phyloP scores from a whole-genome alignment of 2,888 invertebrate species.

The Eupithecia inturbata region DNA sequence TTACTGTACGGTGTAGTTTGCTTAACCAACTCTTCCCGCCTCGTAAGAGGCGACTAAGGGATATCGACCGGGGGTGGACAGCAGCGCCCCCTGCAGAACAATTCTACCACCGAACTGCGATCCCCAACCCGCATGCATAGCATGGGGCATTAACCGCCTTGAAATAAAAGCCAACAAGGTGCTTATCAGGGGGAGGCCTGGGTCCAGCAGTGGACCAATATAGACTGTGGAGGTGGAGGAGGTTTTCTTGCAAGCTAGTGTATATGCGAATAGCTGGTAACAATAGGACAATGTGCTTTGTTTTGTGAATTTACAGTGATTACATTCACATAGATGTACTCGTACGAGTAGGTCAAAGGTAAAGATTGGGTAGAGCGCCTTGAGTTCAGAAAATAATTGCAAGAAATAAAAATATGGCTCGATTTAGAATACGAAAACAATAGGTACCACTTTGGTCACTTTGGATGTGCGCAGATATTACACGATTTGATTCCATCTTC shows the following conservation, averaged over 20 bases:
- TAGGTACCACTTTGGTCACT: not conserved
- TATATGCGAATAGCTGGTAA: conserved; percentile 31
- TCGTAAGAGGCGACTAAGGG: no score
- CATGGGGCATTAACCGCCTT: no score
- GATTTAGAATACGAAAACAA: not conserved
- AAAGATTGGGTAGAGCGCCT: not conserved
- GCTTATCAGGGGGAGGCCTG: no score
- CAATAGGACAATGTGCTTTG: conserved; percentile 45
- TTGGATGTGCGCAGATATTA: not conserved
- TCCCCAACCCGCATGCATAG: no score
- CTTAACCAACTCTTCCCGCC: no score
- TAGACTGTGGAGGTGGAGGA: no score
- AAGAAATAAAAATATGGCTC: not conserved
- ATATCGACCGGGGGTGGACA: no score
- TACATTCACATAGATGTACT: conserved; percentile 24
- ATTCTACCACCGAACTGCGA: no score
- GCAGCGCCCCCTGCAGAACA: no score
- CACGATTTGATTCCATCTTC: not conserved
- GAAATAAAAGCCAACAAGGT: no score
- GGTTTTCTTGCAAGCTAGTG: conserved; percentile 27
- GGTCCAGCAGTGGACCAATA: no score
- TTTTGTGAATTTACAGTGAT: conserved; percentile 31
- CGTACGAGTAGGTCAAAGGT: conserved; percentile 30
- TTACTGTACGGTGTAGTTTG: no score
- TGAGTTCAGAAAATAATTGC: not conserved